These are phyloP conservation scores for Ictalurus furcatus DNA, from an alignment of 2,113 vertebrate genomes.

Conservation along the genomic window DNA sequence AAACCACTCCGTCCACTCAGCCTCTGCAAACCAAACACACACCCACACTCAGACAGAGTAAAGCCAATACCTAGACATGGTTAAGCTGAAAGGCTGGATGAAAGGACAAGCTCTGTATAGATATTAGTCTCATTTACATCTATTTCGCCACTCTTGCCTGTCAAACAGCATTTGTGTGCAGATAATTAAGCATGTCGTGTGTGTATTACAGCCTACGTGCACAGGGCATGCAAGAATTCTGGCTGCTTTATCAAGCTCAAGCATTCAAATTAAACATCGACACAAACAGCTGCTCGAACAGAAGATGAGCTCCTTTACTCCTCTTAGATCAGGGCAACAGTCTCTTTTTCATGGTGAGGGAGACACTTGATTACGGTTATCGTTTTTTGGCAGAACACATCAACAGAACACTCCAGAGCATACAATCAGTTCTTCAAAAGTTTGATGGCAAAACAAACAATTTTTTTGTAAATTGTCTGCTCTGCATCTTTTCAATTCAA, in stretches of 20 bases:
- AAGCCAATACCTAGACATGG: slow-evolving; percentile 8
- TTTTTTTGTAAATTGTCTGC: not conserved
- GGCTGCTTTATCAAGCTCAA: not conserved
- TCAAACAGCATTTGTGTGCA: slow-evolving; percentile 51
- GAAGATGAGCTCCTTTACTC: slow-evolving; percentile 11
- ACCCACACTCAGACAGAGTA: slow-evolving; percentile 20
- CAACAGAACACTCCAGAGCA: not conserved
- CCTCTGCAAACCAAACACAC: slow-evolving; percentile 73
- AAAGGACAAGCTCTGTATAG: slow-evolving; percentile 37
- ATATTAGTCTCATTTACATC: slow-evolving; percentile 51
- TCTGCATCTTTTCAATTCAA: not conserved
- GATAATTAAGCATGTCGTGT: slow-evolving; percentile 52
- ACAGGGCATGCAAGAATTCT: slow-evolving; percentile 4
- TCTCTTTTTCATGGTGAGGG: not conserved
- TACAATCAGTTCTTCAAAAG: not conserved
- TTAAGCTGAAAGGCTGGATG: slow-evolving; percentile 3
- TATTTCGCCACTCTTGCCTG: slow-evolving; percentile 46
- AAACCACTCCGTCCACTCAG: slow-evolving; percentile 96
- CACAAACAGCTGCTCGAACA: slow-evolving; percentile 27
- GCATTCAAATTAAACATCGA: slow-evolving; percentile 31
- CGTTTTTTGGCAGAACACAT: not conserved
- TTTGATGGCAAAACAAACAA: not conserved
- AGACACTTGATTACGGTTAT: slow-evolving; percentile 24
- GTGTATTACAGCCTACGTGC: not conserved
- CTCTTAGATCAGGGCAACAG: slow-evolving; percentile 14